Evolutionary conservation across 1,140 invertebrate genomes (phyloP).

Genomic region (Laupala kohalensis): DNA sequence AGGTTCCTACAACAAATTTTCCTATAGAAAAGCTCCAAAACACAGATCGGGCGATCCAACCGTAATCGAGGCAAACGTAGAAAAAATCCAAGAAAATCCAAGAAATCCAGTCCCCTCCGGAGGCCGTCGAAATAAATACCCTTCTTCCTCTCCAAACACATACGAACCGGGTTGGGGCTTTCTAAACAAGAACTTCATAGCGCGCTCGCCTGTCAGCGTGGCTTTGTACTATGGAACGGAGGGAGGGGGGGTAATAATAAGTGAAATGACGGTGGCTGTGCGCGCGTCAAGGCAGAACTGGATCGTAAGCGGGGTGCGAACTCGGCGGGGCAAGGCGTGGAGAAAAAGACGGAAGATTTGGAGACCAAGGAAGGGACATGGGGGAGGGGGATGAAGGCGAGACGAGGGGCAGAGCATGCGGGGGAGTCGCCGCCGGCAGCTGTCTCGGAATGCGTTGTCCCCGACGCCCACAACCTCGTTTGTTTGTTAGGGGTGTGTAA

Average conservation of each 20-base stretch:
- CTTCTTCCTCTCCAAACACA: slow-evolving; percentile 3
- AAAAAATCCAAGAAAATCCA: neutral
- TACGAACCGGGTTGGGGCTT: neutral
- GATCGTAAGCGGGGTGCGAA: neutral
- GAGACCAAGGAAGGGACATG: too few species aligned
- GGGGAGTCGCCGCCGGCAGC: too few species aligned
- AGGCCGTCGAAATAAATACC: slow-evolving; percentile 6
- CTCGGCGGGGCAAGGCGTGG: too few species aligned
- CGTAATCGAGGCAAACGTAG: neutral
- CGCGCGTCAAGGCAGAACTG: neutral
- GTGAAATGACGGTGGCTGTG: neutral
- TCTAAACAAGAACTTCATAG: neutral
- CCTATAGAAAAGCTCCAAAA: too few species aligned
- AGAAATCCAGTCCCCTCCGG: neutral
- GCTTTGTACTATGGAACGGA: neutral
- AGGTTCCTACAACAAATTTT: too few species aligned
- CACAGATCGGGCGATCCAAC: too few species aligned
- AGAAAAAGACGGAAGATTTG: neutral
- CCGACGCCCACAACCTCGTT: too few species aligned
- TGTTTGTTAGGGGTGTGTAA: too few species aligned
- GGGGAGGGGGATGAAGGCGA: neutral
- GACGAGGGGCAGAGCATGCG: neutral
- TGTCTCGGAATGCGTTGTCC: too few species aligned
- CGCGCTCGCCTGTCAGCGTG: neutral
- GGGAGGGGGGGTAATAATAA: neutral